Conservation (phyloP, 2,797 vertebrate species). For the Florisuga fusca region DNA sequence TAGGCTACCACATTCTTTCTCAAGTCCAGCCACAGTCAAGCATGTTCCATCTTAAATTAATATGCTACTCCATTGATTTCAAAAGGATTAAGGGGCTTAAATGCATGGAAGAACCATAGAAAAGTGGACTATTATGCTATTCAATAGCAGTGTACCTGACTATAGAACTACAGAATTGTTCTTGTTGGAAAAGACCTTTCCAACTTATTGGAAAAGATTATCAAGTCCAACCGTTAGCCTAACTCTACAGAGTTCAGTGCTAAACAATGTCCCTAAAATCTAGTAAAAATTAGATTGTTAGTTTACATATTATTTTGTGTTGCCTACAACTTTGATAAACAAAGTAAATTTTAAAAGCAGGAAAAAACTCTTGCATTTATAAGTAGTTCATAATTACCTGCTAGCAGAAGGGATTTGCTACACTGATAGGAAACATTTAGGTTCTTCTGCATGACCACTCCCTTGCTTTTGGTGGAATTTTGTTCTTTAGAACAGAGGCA, state of each 20-base stretch:
- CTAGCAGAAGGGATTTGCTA: neutral
- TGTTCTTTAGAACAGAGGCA: slow-evolving; percentile 7
- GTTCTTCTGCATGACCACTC: slow-evolving; percentile 27
- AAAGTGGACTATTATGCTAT: neutral
- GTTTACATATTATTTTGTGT: neutral
- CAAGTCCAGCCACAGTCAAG: neutral
- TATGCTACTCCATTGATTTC: neutral
- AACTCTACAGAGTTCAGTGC: no score
- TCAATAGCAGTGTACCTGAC: neutral
- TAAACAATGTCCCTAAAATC: no score
- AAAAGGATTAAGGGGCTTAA: neutral
- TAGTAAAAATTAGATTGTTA: neutral
- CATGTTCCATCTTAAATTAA: neutral
- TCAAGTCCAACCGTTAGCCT: no score
- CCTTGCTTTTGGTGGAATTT: slow-evolving; percentile 29
- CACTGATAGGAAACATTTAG: neutral
- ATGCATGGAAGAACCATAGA: neutral
- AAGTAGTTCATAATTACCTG: slow-evolving; percentile 39
- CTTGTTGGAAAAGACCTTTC: no score
- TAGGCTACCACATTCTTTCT: neutral
- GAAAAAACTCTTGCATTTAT: neutral
- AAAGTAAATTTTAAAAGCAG: slow-evolving; percentile 8
- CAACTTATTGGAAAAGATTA: no score
- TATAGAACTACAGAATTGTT: no score
- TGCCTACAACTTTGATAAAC: neutral